Conservation (phyloP, 2,797 vertebrate genomes). For the Crax fasciolata region DNA sequence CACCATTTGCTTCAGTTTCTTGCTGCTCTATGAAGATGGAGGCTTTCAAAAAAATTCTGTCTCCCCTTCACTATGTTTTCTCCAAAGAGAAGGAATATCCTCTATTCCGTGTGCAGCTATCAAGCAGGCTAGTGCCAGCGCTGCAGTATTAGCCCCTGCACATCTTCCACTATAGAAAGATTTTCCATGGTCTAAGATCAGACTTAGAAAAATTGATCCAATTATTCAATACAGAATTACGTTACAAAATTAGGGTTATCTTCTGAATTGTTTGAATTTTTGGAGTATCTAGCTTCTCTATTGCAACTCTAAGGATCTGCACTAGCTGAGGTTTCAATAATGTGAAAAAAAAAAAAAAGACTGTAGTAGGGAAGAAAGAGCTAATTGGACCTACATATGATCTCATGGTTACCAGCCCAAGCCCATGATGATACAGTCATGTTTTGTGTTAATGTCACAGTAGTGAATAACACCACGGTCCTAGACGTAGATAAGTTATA, state of each 20-base stretch:
- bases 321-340: not conserved
- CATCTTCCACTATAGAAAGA: not conserved
- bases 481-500: not conserved
- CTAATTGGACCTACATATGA: not conserved
- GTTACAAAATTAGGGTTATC: not conserved
- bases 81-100: not conserved
- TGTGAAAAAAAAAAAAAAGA: not conserved
- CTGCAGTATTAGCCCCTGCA: not conserved
- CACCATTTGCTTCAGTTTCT: slow-evolving; percentile 2
- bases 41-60: slow-evolving; percentile 16
- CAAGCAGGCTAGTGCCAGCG: not conserved
- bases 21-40: not conserved
- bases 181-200: not conserved
- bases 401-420: not conserved
- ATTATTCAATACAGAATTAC: not conserved
- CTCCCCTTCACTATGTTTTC: not conserved
- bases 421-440: not conserved
- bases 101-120: not conserved
- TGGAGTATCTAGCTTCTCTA: not conserved
- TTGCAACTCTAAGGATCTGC: not conserved
- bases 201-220: not conserved
- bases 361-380: not conserved
- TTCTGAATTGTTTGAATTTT: not conserved
- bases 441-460: not conserved
- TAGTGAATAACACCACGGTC: not conserved